Evolutionary conservation across 1,140 invertebrate species (phyloP), one percentile per base, ranked within the genome.

Genomic region (Drosophila subpulchrella): DNA sequence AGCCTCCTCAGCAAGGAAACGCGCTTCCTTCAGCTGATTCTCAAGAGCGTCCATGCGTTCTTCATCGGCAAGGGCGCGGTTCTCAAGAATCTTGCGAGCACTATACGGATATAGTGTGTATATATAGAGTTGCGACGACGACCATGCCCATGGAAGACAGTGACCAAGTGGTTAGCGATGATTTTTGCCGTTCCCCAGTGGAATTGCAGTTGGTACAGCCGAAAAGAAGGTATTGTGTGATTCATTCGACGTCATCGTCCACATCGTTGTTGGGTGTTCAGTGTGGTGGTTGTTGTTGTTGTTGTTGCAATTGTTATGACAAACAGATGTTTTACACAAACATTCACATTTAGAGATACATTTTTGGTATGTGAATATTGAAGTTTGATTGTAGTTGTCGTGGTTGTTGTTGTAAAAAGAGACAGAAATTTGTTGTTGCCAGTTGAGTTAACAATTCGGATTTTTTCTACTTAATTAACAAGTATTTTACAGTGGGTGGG

Each of bases 1-100:
- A 92, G 99, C 99, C 94, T 99, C 99, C 94, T 99, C 99, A 93
- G 99, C 98, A 93, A 99, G 96, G 96, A 99, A 98, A 93, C 98
- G 96, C 93, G 99, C 98, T 94, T 99, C 99, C 95, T 99, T 99
- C 93, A 99, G 95, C 94, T 99, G 98, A 94, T 97, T 98, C 93
- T 99, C 99, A 93, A 99, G 95, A 92, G 97, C 96, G 93, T 99
- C 98, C 97, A 99, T 99, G 93, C 98, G 97, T 95, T 99, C 99
- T 94, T 99, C 99, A 96, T 99, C 99, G 92, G 98, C 97, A 95
- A 99, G 96, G 93, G 97, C 98, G 94, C 98, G 97, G 96, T 99
- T 99, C 95, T 99, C 99, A 95, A 99, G 97, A 93, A 99, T 97
- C 95, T 99, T 99, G 94, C 99, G 98, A 94, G 97, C 98, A 95